Evolutionary conservation across 2,113 vertebrate species (phyloP), one percentile per base, ranked within the genome.

Genomic region (Neotoma lepida): DNA sequence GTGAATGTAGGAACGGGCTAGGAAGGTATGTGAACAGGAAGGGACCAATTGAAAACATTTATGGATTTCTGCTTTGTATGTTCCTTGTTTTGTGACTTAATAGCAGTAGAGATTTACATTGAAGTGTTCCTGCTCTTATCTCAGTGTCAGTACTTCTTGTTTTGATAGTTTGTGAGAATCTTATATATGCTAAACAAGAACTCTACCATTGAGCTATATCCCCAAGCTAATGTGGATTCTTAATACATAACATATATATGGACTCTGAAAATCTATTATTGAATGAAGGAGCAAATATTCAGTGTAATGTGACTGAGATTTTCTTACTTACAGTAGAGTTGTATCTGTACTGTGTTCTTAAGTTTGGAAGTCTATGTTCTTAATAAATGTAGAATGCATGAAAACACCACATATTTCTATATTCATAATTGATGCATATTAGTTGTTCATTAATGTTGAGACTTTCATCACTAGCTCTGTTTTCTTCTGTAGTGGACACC

Each of bases 41-140:
- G 77, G 4, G 54, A 87, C 24, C 35, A 49, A 33, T 89, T 18
- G 88, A 77, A 56, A 90, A 88, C 78, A 15, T 81, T 92, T 86
- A 49, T n/a, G 51, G 71, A 30, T 44, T 87, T 89, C 58, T 93
- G 10, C 68, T 88, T 94, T 35, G 9, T 88, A 49, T 58, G 12
- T 56, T 70, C 2, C 80, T 71, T 96, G 44, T 71, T 90, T 86
- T 94, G 88, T 93, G 4, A 81, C 41, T 56, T 91, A 92, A 92
- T 92, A 33, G 35, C 96, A 51, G 4, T 17, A 35, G 76, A 82
- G 91, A 54, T 90, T 39, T 89, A 24, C 18, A 74, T 64, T 41
- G 35, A 20, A 64, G 4, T 49, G 33, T 76, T 87, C 20, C 54
- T 92, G 8, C 24, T 82, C 41, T 68, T 61, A 2, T 61, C 4